Percentiles rank a stretch among this genome's conserved stretches.
Conservation (phyloP, 2,888 invertebrate genomes). For the Vandiemenella viatica region DNA sequence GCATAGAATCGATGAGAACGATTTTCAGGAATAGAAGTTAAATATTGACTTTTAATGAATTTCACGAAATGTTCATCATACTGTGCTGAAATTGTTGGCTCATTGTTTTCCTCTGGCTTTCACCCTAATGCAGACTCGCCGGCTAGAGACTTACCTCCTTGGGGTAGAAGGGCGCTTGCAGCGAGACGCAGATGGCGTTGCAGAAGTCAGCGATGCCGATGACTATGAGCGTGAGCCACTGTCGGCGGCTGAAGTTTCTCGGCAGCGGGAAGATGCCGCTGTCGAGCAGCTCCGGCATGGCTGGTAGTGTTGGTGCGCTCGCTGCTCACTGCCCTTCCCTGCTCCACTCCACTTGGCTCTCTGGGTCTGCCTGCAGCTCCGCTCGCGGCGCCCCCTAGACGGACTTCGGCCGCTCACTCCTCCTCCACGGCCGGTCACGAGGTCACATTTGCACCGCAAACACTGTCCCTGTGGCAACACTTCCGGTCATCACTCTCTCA, state of each 20-base stretch:
- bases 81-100: too few relatives aligned
- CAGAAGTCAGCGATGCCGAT: constrained; percentile 72
- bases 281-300: neutral
- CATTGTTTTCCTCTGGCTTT: too few relatives aligned
- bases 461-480: too few relatives aligned
- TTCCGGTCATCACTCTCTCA: too few relatives aligned
- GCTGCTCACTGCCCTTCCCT: neutral
- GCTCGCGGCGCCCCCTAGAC: neutral
- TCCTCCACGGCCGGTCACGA: neutral
- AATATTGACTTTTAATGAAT: too few relatives aligned
- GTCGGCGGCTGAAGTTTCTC: constrained; percentile 49
- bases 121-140: too few relatives aligned
- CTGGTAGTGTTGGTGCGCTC: neutral
- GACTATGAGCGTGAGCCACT: constrained; percentile 61
- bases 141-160: constrained; percentile 49
- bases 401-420: neutral
- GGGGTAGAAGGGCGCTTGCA: constrained; percentile 77
- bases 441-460: neutral
- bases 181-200: constrained; percentile 67
- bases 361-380: neutral
- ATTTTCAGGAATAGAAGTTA: too few relatives aligned
- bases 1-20: too few relatives aligned
- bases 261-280: neutral
- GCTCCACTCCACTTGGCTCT: neutral
- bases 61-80: too few relatives aligned